These are phyloP conservation scores for Microctonus hyperodae DNA, from an alignment of 2,888 invertebrate species.

Conservation along the genomic window DNA sequence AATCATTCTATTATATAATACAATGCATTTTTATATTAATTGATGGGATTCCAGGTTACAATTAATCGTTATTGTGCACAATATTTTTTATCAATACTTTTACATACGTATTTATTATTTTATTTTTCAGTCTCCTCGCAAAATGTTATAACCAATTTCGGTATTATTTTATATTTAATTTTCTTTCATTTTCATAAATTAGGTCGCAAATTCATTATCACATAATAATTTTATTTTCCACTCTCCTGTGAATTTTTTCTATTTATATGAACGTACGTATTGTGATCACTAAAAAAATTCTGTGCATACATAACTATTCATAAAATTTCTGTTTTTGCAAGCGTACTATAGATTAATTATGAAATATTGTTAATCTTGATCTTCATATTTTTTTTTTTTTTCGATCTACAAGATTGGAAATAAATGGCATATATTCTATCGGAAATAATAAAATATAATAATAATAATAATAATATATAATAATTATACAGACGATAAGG, in stretches of 20 bases:
- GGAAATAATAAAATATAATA: too few relatives aligned
- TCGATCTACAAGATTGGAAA: too few relatives aligned
- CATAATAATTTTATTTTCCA: not conserved
- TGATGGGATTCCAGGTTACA: not conserved
- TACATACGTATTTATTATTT: not conserved
- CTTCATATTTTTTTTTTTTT: too few relatives aligned
- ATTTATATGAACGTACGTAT: too few relatives aligned
- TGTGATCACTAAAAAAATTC: not conserved
- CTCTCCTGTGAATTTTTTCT: too few relatives aligned
- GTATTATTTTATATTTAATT: not conserved
- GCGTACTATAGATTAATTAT: not conserved
- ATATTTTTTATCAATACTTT: conserved; percentile 4
- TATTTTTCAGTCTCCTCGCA: not conserved
- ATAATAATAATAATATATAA: not conserved
- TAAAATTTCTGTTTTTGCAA: not conserved
- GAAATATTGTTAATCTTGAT: too few relatives aligned
- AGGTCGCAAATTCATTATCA: conserved; percentile 18
- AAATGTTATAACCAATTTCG: not conserved
- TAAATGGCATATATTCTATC: too few relatives aligned
- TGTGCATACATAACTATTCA: not conserved
- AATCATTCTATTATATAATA: not conserved
- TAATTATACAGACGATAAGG: not conserved
- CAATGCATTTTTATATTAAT: not conserved
- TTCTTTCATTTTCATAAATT: not conserved
- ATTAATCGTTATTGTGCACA: not conserved